Conservation (phyloP, 2,888 invertebrate genomes). For the Orchesella flavescens region DNA sequence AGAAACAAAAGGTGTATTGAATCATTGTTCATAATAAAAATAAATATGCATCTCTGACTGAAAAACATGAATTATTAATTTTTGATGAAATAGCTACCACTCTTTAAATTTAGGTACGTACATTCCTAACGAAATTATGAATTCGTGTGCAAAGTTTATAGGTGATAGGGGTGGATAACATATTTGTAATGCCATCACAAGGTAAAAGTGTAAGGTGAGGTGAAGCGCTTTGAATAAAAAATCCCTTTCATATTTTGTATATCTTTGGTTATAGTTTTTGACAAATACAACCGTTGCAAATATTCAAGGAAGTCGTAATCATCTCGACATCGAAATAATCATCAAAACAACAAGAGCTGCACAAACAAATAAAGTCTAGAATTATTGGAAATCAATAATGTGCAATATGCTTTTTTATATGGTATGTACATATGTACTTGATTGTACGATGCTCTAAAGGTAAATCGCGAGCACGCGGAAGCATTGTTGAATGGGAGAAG, state of each 20-base stretch:
- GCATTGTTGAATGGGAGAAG: neutral
- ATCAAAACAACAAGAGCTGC: neutral
- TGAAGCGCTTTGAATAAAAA: no score
- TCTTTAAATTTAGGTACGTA: no score
- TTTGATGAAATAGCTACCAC: no score
- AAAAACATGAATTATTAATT: no score
- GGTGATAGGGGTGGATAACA: neutral
- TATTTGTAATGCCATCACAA: neutral
- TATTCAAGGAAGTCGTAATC: neutral
- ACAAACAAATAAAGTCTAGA: no score
- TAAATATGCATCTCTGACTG: no score
- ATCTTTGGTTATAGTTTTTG: no score
- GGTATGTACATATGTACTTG: neutral
- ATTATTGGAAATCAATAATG: neutral
- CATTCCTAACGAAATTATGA: neutral
- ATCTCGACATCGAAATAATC: no score
- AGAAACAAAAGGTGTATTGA: no score
- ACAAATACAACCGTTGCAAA: neutral
- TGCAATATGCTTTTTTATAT: neutral
- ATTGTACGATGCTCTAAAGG: neutral
- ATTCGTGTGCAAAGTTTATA: neutral
- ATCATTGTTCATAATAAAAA: no score
- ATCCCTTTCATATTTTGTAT: no score
- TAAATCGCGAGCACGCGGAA: neutral
- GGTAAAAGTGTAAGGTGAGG: no score